phyloP scores from a whole-genome alignment of 2,797 vertebrate species.

The Meda fulgida region DNA sequence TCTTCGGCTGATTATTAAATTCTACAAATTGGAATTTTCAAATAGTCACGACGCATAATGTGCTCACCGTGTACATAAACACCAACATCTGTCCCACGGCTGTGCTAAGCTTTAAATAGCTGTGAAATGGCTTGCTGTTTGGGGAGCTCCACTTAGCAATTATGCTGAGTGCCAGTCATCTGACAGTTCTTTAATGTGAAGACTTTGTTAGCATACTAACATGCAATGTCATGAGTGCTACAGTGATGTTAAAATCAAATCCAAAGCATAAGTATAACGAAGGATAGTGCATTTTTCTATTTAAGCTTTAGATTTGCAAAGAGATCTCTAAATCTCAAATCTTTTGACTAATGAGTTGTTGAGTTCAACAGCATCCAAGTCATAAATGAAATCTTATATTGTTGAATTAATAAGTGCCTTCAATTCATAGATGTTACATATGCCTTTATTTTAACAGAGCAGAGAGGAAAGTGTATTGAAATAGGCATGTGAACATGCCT shows the following conservation, averaged over 20 bases:
- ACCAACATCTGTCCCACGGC: slow-evolving; percentile 30
- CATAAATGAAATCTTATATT: slow-evolving; percentile 11
- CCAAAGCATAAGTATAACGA: background rate
- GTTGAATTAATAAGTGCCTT: slow-evolving; percentile 24
- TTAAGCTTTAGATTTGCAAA: background rate
- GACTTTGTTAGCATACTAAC: slow-evolving; percentile 35
- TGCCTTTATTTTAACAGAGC: slow-evolving; percentile 2
- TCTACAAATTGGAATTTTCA: slow-evolving; percentile 5
- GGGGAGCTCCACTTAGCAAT: slow-evolving; percentile 38
- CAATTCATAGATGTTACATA: background rate
- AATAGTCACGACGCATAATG: slow-evolving; percentile 2
- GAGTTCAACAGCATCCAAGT: slow-evolving; percentile 4
- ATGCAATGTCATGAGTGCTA: background rate
- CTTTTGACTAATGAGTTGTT: background rate
- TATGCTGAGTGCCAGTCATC: slow-evolving; percentile 39
- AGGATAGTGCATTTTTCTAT: background rate
- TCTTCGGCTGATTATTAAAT: background rate
- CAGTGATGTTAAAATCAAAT: slow-evolving; percentile 17
- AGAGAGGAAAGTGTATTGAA: slow-evolving; percentile 2
- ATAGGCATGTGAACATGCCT: slow-evolving; percentile 10
- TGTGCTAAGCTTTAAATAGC: slow-evolving; percentile 37
- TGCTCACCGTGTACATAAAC: slow-evolving; percentile 8
- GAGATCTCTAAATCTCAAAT: background rate
- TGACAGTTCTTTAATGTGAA: slow-evolving; percentile 40
- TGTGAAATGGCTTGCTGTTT: slow-evolving; percentile 43